Percentiles rank a stretch among this genome's conserved stretches.
phyloP scores from a whole-genome alignment of 2,113 vertebrate genomes.

The Saimiri boliviensis region DNA sequence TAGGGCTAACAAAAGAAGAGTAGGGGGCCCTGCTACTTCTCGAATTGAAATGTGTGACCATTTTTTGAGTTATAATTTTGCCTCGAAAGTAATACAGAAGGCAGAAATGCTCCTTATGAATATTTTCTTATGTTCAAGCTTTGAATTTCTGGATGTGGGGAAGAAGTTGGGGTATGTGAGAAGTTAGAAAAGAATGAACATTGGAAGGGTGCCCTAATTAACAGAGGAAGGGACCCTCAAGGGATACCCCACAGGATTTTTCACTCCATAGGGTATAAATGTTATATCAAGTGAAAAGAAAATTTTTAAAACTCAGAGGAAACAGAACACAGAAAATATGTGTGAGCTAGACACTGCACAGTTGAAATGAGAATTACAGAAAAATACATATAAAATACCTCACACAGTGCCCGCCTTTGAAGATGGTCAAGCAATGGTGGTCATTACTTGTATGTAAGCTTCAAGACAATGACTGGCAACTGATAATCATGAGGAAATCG shows the following conservation, averaged over 20 bases:
- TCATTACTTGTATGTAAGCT: neutral
- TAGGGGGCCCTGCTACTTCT: neutral
- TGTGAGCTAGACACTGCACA: neutral
- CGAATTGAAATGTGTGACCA: neutral
- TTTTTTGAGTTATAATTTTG: neutral
- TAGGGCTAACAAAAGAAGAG: neutral
- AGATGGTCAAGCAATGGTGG: too few relatives aligned
- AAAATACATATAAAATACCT: neutral
- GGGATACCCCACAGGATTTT: neutral
- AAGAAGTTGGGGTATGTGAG: accelerated
- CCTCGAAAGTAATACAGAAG: neutral
- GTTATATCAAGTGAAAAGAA: neutral
- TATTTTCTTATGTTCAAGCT: neutral
- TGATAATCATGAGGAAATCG: neutral
- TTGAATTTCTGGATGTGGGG: neutral
- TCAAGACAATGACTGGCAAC: neutral
- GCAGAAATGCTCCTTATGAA: neutral
- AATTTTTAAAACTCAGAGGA: neutral
- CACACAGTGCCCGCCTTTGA: neutral
- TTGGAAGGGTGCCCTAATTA: neutral
- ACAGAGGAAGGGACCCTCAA: neutral
- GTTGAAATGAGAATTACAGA: neutral
- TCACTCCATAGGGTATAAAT: neutral
- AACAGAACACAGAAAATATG: neutral
- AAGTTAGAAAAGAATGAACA: neutral